A percentile compares a stretch with the other conserved stretches of the same genome.
phyloP scores from a whole-genome alignment of 2,888 invertebrate genomes.

The Digitonthophagus gazella region DNA sequence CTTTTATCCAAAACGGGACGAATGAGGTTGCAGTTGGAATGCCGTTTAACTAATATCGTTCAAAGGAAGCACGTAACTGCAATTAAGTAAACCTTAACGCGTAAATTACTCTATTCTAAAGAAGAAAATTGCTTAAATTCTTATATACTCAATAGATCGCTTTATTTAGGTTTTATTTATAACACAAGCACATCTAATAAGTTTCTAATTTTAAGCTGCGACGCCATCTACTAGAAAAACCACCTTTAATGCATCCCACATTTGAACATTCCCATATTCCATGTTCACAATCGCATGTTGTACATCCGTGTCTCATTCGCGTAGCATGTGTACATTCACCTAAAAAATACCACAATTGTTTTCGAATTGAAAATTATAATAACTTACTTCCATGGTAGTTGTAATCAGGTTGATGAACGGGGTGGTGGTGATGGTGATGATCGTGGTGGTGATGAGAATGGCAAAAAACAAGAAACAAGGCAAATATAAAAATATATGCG shows the following conservation, averaged over 20 bases:
- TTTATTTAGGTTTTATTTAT: background rate
- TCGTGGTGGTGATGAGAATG: too few relatives aligned
- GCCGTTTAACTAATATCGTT: background rate
- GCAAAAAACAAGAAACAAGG: background rate
- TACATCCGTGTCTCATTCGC: background rate
- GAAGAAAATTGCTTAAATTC: too few relatives aligned
- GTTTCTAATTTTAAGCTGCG: background rate
- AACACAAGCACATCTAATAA: background rate
- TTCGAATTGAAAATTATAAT: background rate
- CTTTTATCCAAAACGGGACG: background rate
- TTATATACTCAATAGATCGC: background rate
- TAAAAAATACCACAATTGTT: background rate
- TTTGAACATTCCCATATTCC: background rate
- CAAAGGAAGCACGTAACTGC: background rate
- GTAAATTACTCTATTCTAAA: background rate
- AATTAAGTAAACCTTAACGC: background rate
- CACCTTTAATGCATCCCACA: background rate
- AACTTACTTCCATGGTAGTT: background rate
- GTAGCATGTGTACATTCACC: background rate
- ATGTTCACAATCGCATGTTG: background rate
- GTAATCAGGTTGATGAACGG: background rate
- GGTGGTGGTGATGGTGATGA: background rate
- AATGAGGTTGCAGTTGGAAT: background rate
- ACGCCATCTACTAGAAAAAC: background rate
- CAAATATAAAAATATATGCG: background rate